phyloP scores from a whole-genome alignment of 2,797 vertebrate genomes.

The Sorex maritimensis region DNA sequence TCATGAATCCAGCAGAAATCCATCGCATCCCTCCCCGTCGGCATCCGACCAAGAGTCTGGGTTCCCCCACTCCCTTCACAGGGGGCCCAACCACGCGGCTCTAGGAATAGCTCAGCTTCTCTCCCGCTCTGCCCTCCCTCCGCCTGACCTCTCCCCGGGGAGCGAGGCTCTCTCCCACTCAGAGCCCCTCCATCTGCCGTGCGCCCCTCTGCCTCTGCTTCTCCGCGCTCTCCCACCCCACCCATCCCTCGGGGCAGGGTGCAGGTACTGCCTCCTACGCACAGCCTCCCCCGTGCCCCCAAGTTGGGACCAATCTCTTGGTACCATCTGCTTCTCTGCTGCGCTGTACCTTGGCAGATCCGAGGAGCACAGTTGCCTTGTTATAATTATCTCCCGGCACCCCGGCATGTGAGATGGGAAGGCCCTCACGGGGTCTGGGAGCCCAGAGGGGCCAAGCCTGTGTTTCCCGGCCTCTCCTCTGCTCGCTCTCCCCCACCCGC shows the following conservation, averaged over 20 bases:
- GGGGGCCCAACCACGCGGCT: not conserved
- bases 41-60: no score
- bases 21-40: no score
- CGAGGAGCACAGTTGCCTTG: not conserved
- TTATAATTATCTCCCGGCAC: not conserved
- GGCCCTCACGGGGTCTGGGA: not conserved
- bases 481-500: not conserved
- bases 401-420: not conserved
- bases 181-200: not conserved
- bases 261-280: not conserved
- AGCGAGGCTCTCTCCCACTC: no score
- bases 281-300: not conserved
- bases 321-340: not conserved
- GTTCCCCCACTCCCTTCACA: no score
- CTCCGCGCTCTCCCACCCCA: not conserved
- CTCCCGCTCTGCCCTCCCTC: no score
- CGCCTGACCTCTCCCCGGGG: no score
- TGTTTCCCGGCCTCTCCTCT: not conserved
- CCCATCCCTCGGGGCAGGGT: not conserved
- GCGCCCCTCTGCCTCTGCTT: not conserved
- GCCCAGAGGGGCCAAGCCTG: not conserved
- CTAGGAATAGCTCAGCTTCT: not conserved
- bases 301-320: slow-evolving; percentile 21
- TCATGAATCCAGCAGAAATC: no score
- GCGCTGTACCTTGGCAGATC: slow-evolving; percentile 30